Evolutionary conservation across 2,113 vertebrate species (phyloP), one percentile per base, ranked within the genome.

Genomic region (Xerus inauris): DNA sequence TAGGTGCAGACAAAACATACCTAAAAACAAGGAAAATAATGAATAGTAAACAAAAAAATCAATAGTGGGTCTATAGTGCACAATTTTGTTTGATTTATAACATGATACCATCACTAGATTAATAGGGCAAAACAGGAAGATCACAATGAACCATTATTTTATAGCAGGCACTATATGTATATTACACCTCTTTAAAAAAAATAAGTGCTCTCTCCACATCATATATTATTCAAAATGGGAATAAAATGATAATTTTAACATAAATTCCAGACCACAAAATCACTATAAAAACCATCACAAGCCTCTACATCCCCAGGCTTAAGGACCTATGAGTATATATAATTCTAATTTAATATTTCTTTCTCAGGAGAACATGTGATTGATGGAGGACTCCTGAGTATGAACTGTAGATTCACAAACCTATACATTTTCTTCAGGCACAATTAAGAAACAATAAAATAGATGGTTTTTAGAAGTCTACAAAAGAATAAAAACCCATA

Each of bases 241-340:
- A 57, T 57, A 57, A 22, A 57, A 57, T 57, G 54, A 57, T 57
- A 57, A 57, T 62, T 75, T 30, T 64, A 3, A 81, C 91, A 57
- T 64, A 88, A 83, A 91, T 54, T 4, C 20, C n/a, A 86, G 10
- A 26, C 45, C 13, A 83, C 67, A n/a, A 81, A 85, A 75, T 45
- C 81, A 30, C 47, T 59, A 28, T 75, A 59, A 92, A 84, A 93
- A 87, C 19, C 14, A 54, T 94, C 79, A 83, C 72, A 85, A 93
- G 30, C 32, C 32, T 69, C 71, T 54, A 40, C 1, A 83, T 11
- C 24, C 62, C 40, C 9, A 89, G 72, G n/a, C 20, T 80, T 87
- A 75, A 64, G 38, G 10, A 72, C 3, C 28, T n/a, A 24, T 35
- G 87, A 65, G 24, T 59, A 72, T 79, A 72, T 38, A 38, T 20